Evolutionary conservation across 2,888 invertebrate species (phyloP), one percentile per base, ranked within the genome.

Genomic region (Cephonodes hylas): DNA sequence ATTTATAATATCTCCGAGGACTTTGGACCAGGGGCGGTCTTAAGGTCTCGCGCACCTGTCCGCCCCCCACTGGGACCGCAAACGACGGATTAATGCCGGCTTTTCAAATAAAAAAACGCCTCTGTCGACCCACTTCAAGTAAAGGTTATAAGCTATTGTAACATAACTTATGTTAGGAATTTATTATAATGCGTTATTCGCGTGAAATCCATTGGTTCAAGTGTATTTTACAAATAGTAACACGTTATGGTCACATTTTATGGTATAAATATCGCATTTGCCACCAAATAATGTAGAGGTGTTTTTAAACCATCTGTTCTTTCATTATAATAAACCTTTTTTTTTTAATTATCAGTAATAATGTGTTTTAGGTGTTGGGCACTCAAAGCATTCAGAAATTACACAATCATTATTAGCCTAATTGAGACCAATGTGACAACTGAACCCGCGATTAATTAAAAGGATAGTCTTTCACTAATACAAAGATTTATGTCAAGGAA

Each of bases 81-180:
- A 73, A 82, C 86, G 84, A 83, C 85, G 86, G 87, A 89, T 88
- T 88, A 89, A 88, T 85, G 83, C 82, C 79, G 80, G 76, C 76
- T 81, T 53, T 18, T 13, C 2, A 27, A 72, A 72, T 74, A 77
- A 74, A 38, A n/a, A 77, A 79, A 71, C 62, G 18, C 31, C 53
- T 53, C 27, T 15, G 31, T 53, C 31, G 27, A 53, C 57, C 61
- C 22, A 64, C 61, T n/a, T 38, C 13, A 67, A 59, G 66, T 27
- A 53, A 27, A 53, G 53, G 53, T 53, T 27, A 53, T 31, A 15
- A 38, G 34, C 25, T 53, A 53, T 53, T 53, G 27, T 53, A 48
- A 48, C 10, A 38, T 38, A 38, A 38, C 38, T 38, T 53, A 31
- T 27, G 10, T 53, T 53, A 53, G 18, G 8, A 53, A 31, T 31